phyloP scores from a whole-genome alignment of 2,113 vertebrate genomes.

The Rhinopomastus cyanomelas region DNA sequence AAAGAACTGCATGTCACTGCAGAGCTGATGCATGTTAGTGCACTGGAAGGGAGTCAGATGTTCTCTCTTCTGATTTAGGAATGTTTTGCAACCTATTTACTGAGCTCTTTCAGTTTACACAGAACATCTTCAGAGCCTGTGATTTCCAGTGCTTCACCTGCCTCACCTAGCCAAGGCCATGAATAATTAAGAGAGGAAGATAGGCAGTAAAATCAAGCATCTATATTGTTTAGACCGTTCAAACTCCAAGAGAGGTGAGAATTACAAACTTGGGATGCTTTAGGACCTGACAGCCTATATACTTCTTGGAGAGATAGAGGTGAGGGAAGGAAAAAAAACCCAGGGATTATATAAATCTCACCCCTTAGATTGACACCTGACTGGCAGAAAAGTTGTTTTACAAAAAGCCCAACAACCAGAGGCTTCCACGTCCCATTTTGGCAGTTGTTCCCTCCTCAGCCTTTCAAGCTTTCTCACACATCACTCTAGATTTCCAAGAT shows the following conservation, averaged over 20 bases:
- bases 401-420: neutral
- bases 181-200: neutral
- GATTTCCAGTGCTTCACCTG: neutral
- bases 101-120: neutral
- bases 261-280: neutral
- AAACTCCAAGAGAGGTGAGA: neutral
- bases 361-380: neutral
- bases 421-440: neutral
- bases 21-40: neutral
- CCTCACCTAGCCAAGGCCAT: neutral
- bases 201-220: neutral
- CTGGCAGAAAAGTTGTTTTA: neutral
- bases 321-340: neutral
- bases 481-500: neutral
- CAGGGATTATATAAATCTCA: neutral
- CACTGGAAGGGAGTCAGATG: conserved; percentile 9
- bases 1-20: conserved; percentile 5
- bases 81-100: neutral
- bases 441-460: neutral
- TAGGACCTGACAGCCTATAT: neutral
- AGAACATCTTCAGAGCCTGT: neutral
- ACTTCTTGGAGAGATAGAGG: neutral
- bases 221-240: neutral
- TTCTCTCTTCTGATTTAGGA: neutral
- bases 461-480: neutral